Evolutionary conservation across 1,140 invertebrate species (phyloP).

Genomic region (Sycophaga agraensis): DNA sequence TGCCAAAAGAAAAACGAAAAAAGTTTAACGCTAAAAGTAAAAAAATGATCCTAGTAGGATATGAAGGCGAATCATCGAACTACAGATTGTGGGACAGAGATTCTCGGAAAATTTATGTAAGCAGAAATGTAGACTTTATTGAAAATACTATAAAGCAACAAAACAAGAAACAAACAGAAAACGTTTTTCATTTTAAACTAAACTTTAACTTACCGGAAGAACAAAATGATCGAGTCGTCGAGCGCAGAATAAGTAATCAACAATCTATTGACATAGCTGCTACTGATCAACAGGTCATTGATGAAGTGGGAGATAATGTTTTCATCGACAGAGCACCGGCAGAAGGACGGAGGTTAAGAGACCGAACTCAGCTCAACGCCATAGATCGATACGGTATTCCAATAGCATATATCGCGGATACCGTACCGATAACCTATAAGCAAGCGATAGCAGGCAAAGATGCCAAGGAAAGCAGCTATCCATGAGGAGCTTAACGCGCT

Average conservation of each 20-base stretch:
- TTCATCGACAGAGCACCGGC: background rate
- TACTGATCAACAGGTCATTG: background rate
- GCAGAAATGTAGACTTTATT: slow-evolving; percentile 1
- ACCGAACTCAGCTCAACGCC: background rate
- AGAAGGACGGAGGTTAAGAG: background rate
- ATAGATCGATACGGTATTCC: background rate
- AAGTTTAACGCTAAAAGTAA: slow-evolving; percentile 36
- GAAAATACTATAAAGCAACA: background rate
- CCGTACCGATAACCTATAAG: background rate
- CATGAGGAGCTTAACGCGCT: no score
- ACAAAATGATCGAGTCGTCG: no score
- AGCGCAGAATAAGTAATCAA: background rate
- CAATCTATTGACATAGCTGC: background rate
- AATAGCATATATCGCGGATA: background rate
- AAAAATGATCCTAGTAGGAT: slow-evolving; percentile 37
- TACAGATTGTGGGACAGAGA: slow-evolving; percentile 29
- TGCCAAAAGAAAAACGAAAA: no score
- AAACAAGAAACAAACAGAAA: background rate
- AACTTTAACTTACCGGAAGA: background rate
- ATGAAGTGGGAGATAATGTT: background rate
- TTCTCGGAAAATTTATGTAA: slow-evolving; percentile 24
- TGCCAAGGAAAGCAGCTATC: no score
- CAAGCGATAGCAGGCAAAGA: slow-evolving; percentile 28
- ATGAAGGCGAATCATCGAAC: slow-evolving; percentile 35
- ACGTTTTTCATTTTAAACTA: background rate